These are phyloP conservation scores for Cryptocheilus praepositus DNA, from an alignment of 2,888 invertebrate species.

Conservation along the genomic window DNA sequence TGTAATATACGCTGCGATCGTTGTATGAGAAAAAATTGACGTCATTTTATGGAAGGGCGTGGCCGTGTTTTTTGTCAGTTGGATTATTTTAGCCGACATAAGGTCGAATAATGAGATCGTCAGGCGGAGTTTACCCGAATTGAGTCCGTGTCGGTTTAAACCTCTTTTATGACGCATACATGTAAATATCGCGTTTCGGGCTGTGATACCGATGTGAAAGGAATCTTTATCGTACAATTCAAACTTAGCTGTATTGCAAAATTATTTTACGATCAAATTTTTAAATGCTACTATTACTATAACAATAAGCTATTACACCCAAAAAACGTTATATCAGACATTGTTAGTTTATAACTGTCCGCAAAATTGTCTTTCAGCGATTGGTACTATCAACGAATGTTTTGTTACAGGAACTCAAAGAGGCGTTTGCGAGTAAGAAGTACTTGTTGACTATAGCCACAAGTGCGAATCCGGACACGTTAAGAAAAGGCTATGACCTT, in stretches of 20 bases:
- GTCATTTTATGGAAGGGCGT: too few species aligned
- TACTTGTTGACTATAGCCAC: conserved; percentile 88
- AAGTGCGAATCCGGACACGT: conserved; percentile 85
- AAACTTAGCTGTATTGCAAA: not conserved
- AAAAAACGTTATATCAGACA: too few species aligned
- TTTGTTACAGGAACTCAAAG: conserved; percentile 80
- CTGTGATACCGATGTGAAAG: not conserved
- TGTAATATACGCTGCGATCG: too few species aligned
- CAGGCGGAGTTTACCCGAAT: too few species aligned
- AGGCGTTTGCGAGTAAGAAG: conserved; percentile 82
- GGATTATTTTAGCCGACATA: too few species aligned
- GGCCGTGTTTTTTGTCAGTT: too few species aligned
- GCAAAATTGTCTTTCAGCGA: not conserved
- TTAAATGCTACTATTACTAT: too few species aligned
- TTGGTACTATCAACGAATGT: not conserved
- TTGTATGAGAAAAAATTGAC: too few species aligned
- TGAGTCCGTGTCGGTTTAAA: too few species aligned
- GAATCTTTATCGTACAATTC: not conserved
- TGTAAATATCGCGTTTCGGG: not conserved
- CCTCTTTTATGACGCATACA: not conserved
- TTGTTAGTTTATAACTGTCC: too few species aligned
- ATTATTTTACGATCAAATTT: not conserved
- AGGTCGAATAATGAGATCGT: not conserved
- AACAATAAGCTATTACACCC: too few species aligned
- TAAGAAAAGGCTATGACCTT: conserved; percentile 87